Conservation (phyloP, 2,797 vertebrate species). For the Hapalemur alaotrensis region DNA sequence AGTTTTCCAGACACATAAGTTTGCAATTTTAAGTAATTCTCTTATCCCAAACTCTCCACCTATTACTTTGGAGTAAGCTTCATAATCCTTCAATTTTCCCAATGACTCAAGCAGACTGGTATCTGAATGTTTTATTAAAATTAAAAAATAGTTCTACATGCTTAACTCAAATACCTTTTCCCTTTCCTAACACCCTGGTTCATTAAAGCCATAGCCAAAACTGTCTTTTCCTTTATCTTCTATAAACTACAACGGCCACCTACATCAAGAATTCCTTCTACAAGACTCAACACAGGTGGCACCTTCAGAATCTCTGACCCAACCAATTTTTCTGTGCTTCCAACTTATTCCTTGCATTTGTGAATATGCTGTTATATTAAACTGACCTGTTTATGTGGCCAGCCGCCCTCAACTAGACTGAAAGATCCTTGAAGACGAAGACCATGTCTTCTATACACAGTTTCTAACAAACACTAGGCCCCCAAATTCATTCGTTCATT, state of each 20-base stretch:
- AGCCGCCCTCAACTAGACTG: background rate
- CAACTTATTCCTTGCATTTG: background rate
- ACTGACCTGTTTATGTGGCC: background rate
- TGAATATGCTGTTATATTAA: background rate
- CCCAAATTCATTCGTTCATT: background rate
- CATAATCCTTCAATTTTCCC: background rate
- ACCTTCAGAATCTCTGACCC: background rate
- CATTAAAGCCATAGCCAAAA: background rate
- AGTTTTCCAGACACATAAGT: conserved; percentile 26
- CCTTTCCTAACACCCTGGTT: background rate
- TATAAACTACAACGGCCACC: background rate
- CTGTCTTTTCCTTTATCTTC: background rate
- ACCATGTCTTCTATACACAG: background rate
- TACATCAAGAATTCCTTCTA: background rate
- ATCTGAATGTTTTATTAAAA: conserved; percentile 39
- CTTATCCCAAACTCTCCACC: background rate
- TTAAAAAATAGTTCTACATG: background rate
- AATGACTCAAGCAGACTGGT: background rate
- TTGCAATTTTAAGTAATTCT: background rate
- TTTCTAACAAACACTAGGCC: background rate
- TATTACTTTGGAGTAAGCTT: background rate
- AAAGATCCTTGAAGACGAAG: background rate
- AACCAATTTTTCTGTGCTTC: background rate
- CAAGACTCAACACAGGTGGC: background rate
- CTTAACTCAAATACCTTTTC: background rate